Conservation (phyloP, 2,888 invertebrate species). For the Masnerella sp. region DNA sequence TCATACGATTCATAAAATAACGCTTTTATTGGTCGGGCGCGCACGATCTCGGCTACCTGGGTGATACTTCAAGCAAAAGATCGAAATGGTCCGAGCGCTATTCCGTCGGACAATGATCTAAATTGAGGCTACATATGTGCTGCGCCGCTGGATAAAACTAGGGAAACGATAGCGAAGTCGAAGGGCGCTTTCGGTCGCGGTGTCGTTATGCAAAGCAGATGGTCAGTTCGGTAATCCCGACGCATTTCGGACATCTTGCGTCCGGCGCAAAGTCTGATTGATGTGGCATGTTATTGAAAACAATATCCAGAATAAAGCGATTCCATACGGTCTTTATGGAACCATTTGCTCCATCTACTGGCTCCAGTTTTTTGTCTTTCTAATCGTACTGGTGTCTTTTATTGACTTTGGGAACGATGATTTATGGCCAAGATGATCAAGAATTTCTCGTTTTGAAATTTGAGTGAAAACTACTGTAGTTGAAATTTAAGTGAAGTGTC, state of each 20-base stretch:
- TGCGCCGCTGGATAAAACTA: constrained; percentile 22
- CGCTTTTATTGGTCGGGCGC: constrained; percentile 45
- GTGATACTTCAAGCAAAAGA: constrained; percentile 37
- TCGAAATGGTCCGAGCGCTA: constrained; percentile 38
- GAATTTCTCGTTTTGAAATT: no score
- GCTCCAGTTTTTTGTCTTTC: constrained; percentile 36
- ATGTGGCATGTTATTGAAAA: constrained; percentile 76
- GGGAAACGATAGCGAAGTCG: constrained; percentile 38
- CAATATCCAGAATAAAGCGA: constrained; percentile 71
- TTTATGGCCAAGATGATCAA: no score
- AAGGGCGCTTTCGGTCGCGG: constrained; percentile 36
- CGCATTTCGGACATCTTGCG: constrained; percentile 75
- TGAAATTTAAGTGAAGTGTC: no score
- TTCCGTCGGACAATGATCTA: constrained; percentile 52
- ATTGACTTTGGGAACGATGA: no score
- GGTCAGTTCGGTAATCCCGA: constrained; percentile 75
- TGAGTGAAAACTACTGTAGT: no score
- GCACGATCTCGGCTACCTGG: constrained; percentile 47
- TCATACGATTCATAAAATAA: constrained; percentile 46
- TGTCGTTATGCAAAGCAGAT: constrained; percentile 77
- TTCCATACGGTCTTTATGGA: constrained; percentile 47
- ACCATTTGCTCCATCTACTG: constrained; percentile 34
- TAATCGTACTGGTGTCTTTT: constrained; percentile 27
- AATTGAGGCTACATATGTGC: constrained; percentile 51
- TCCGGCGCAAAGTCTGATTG: constrained; percentile 73